Evolutionary conservation across 1,140 invertebrate species (phyloP).

Genomic region (Drosophila kohkoa): DNA sequence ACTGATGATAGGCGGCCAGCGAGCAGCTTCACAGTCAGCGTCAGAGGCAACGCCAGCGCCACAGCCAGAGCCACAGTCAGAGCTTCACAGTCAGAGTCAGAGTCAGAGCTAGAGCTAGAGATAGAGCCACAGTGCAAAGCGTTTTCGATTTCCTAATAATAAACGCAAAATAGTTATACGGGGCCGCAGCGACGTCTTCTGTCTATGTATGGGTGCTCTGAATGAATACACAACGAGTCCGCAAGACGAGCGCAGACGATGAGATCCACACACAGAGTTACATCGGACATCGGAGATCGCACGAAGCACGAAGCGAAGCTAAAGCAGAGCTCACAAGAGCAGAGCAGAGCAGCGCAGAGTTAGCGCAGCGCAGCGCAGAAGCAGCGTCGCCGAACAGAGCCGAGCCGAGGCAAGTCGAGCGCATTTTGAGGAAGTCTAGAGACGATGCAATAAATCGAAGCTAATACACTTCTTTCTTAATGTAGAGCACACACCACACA

Average conservation of each 20-base stretch:
- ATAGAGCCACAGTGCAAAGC: conserved; percentile 48
- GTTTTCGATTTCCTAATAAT: conserved; percentile 83
- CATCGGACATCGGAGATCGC: conserved; percentile 18
- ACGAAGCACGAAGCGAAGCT: conserved; percentile 9
- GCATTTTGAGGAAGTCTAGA: conserved; percentile 55
- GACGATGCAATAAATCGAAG: conserved; percentile 80
- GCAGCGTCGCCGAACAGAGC: background rate
- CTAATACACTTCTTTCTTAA: conserved; percentile 84
- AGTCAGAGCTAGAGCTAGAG: conserved; percentile 42
- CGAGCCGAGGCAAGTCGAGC: conserved; percentile 6
- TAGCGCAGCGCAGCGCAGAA: conserved; percentile 3
- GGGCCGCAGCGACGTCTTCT: conserved; percentile 67
- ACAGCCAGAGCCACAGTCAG: conserved; percentile 1
- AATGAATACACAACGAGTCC: conserved; percentile 76
- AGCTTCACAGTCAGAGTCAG: conserved; percentile 11
- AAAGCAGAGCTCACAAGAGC: conserved; percentile 5
- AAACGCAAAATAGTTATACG: conserved; percentile 77
- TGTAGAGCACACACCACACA: conserved; percentile 69
- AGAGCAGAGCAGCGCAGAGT: background rate
- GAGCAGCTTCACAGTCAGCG: conserved; percentile 73
- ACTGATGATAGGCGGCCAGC: conserved; percentile 78
- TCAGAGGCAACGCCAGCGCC: conserved; percentile 24
- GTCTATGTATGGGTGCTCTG: conserved; percentile 79
- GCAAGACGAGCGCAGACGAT: conserved; percentile 60
- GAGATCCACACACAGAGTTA: conserved; percentile 42